Base-by-base conservation (phyloP, 2,113 vertebrate genomes). In the Laticauda colubrina region DNA sequence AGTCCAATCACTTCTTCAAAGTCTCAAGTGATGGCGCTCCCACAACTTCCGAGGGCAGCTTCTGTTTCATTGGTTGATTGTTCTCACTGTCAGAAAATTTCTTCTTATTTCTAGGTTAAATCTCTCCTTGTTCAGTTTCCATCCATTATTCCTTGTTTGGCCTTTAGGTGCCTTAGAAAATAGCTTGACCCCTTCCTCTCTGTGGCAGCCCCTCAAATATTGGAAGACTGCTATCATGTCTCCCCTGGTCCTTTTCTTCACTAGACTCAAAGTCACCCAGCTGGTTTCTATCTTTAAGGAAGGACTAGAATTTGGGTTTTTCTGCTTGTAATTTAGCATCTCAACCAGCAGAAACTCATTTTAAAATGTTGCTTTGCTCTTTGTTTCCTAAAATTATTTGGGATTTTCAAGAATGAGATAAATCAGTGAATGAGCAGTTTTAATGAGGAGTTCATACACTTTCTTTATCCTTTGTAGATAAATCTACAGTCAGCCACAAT, bases 81-180 rank as follows among this genome's bases (percentile, higher is more conserved):
- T 51, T 51, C 48, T 51, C 48, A 51, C 48, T 51, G 48, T 51
- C 48, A 51, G 48, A 51, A 51, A 51, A 1, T 51, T 9, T 51
- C 48, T 51, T 1, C 48, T 51, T 51, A 51, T 51, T 51, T 51
- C 48, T 1, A 51, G 48, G 48, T 51, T 51, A 1, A 51, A 9
- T 51, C 48, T 51, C 7, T 51, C 1, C 48, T 51, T 51, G 8
- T 0, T 9, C 48, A 51, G 48, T 51, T 51, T 51, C 48, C 48
- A 51, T 51, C 48, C 48, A 51, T 51, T 51, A 10, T 51, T 9
- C 8, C 48, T 51, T 51, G 8, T 51, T 8, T 2, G 48, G 48
- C 8, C 48, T 51, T 1, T 1, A 1, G 1, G 48, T 9, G 48
- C 1, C 0, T 10, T 51, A 0, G 48, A 51, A 51, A 51, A 51